phyloP scores from a whole-genome alignment of 2,888 invertebrate species.

The Gymnocheta viridis region DNA sequence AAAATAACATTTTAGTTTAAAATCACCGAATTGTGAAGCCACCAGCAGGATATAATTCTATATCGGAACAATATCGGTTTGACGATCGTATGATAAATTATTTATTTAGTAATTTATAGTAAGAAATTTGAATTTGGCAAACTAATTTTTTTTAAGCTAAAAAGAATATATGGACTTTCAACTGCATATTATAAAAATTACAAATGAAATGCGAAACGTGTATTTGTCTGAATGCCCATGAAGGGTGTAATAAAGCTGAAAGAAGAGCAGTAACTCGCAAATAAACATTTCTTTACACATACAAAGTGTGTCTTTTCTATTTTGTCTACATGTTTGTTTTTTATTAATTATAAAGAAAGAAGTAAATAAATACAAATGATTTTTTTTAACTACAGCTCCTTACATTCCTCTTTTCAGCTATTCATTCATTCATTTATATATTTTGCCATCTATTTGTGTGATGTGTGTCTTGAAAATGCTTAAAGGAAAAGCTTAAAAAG shows the following conservation, averaged over 20 bases:
- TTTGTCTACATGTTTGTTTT: background rate
- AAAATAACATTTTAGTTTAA: too few species aligned
- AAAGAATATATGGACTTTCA: too few species aligned
- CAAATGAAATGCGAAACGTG: background rate
- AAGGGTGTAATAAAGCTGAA: background rate
- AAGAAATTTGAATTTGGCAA: too few species aligned
- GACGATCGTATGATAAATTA: too few species aligned
- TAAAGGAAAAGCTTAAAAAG: conserved; percentile 7
- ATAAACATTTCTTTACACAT: background rate
- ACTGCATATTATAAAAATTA: too few species aligned
- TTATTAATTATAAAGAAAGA: background rate
- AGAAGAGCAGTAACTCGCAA: background rate
- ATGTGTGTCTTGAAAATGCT: conserved; percentile 4
- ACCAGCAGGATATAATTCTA: too few species aligned
- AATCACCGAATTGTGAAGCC: too few species aligned
- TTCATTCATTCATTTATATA: background rate
- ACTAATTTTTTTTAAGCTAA: too few species aligned
- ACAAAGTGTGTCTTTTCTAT: background rate
- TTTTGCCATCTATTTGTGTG: background rate
- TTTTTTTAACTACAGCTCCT: background rate
- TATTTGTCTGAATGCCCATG: background rate
- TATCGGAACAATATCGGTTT: too few species aligned
- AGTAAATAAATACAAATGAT: background rate
- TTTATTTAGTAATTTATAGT: too few species aligned
- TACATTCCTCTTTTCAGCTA: background rate